Base-by-base conservation (phyloP, 1,140 invertebrate genomes). In the Himalopsyche phryganea region DNA sequence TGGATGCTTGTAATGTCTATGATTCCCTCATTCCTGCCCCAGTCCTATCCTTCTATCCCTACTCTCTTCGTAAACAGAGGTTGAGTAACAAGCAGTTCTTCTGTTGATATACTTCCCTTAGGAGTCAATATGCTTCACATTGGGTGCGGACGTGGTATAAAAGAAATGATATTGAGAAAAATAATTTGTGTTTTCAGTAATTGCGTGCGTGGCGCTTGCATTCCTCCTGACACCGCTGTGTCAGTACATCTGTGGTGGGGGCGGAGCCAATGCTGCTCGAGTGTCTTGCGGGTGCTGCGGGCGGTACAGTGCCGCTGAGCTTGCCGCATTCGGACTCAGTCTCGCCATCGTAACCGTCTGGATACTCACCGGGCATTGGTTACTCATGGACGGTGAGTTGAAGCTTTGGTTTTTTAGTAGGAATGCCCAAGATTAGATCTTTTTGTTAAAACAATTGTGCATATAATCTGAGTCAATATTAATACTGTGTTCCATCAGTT, bases 341-440 rank as follows among this genome's bases (percentile, higher is more conserved):
- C 86, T 96, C 52, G 88, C 88, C 69, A 94, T 98, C 71, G 95
- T 98, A 36, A 95, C 92, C 76, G 88, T 98, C 51, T 98, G 95
- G 94, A 91, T 97, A 58, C 80, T 98, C 36, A 98, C 95, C 48
- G 94, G 95, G 1, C 95, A 98, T 77, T 98, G 95, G 95, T 81
- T 98, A 57, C 83, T 98, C 23, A 98, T 98, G 95, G 95, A 98
- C 79, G 94, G 89, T 90, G 69, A 73, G 32, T 50, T 11, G 3
- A 28, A 28, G 3, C n/a, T n/a, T n/a, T n/a, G n/a, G n/a, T n/a
- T n/a, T n/a, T 9, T 9, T 36, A 36, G 7, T 36, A 36, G n/a
- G 7, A 9, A 9, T 36, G 33, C n/a, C 7, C 7, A 9, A 9
- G n/a, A 36, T n/a, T n/a, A n/a, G n/a, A n/a, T n/a, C n/a, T n/a